Evolutionary conservation across 2,113 vertebrate genomes (phyloP), one percentile per base, ranked within the genome.

Genomic region (Macaca mulatta): DNA sequence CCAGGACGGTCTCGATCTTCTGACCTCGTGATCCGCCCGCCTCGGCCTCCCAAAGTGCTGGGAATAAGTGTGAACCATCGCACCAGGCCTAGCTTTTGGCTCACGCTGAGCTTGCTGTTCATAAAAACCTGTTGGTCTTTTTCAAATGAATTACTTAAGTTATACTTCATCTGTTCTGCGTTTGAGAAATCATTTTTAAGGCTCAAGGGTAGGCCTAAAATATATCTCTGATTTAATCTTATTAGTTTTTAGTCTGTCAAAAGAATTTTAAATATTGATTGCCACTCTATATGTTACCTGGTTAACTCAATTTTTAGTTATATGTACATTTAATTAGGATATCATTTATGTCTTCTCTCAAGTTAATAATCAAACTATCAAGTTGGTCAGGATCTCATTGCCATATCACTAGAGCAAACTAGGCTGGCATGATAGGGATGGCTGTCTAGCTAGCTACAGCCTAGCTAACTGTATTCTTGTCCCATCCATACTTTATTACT

Each of bases 231-330:
- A 20, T 25, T 69, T 78, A 87, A 52, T 23, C 23, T 25, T 61
- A 61, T 27, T 61, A 61, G 59, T 61, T 48, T 93, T 45, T 72
- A 72, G 45, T 79, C 38, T 90, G 20, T 80, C 43, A 57, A 96
- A 90, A 59, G 45, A 45, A 88, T 57, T 93, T 74, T 75, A 78
- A 83, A 91, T 93, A 78, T 93, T 74, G 52, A 82, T 40, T 52
- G 40, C 11, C 25, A 83, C 18, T 83, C 45, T 40, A 27, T 3
- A 25, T 82, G 32, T 52, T 97, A 87, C 38, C 59, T 74, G 10
- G 43, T 59, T 93, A 90, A 90, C 59, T 90, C 40, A 74, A 10
- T 78, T 93, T 92, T 64, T 75, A 95, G 80, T 72, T 92, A 75
- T 12, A 30, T 64, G 20, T 0, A 72, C 86, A 96, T 74, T 80